phyloP scores from a whole-genome alignment of 2,888 invertebrate species.

The Antheraea assamensis region DNA sequence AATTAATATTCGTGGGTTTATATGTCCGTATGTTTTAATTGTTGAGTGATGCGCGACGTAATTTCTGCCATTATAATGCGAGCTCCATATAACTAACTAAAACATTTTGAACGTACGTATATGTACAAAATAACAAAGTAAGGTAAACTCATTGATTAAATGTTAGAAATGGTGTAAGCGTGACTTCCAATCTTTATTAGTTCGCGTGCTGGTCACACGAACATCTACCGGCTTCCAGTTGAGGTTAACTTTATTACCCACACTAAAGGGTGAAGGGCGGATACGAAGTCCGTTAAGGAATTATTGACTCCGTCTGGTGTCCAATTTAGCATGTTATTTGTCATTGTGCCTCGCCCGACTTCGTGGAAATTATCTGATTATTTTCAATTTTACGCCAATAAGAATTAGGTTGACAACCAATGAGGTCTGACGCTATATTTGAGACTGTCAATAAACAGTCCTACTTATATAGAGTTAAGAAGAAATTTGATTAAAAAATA shows the following conservation, averaged over 20 bases:
- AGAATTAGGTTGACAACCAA: neutral
- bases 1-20: no score
- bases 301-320: slow-evolving; percentile 16
- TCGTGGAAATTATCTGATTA: slow-evolving; percentile 6
- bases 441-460: neutral
- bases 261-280: slow-evolving; percentile 32
- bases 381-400: slow-evolving; percentile 9
- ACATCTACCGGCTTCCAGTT: slow-evolving; percentile 43
- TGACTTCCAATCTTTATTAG: slow-evolving; percentile 48
- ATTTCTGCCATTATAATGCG: no score
- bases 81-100: no score
- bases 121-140: slow-evolving; percentile 14
- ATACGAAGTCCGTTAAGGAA: slow-evolving; percentile 27
- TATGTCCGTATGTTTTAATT: no score
- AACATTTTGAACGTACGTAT: neutral
- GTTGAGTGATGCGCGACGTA: no score
- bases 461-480: neutral
- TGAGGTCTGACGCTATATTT: neutral
- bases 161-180: slow-evolving; percentile 30
- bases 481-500: no score
- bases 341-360: neutral
- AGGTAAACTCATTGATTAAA: slow-evolving; percentile 34
- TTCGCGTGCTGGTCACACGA: slow-evolving; percentile 38
- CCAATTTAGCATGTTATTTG: slow-evolving; percentile 16
- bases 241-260: slow-evolving; percentile 39